These are phyloP conservation scores for Paracentrotus lividus DNA, from an alignment of 53 echinoderm and acorn worm genomes.

Conservation along the genomic window DNA sequence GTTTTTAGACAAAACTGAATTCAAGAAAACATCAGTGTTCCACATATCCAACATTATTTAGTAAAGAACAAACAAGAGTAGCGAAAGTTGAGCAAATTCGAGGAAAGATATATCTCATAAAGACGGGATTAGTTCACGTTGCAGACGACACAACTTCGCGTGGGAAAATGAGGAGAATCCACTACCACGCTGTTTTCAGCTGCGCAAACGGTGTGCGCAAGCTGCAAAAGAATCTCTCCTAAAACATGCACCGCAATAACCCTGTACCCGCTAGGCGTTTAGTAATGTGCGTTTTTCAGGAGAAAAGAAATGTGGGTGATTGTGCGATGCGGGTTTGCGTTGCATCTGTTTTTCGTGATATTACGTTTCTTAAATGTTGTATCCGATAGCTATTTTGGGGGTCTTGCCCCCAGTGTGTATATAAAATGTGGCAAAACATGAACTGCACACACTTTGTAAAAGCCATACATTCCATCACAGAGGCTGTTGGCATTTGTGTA, in stretches of 20 bases:
- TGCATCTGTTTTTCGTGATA: slow-evolving; percentile 1
- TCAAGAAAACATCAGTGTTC: not conserved
- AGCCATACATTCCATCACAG: not conserved
- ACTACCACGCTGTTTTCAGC: not conserved
- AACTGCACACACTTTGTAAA: not conserved
- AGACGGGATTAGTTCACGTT: slow-evolving; percentile 9
- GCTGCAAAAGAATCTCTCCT: slow-evolving; percentile 27
- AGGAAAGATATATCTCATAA: not conserved
- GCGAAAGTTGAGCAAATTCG: not conserved
- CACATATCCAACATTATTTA: not conserved
- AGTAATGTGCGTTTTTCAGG: slow-evolving; percentile 11
- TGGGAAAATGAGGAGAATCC: not conserved
- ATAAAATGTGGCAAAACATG: not conserved
- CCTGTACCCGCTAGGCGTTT: not conserved
- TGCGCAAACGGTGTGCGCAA: slow-evolving; percentile 33
- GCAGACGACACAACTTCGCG: slow-evolving; percentile 37
- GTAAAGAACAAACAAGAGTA: not conserved
- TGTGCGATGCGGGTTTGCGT: slow-evolving; percentile 15
- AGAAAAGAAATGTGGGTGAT: not conserved
- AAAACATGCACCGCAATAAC: not conserved
- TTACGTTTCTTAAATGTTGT: not conserved
- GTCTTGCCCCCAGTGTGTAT: not conserved
- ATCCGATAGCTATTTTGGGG: not conserved
- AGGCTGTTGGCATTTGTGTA: slow-evolving; percentile 5
- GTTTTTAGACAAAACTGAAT: not conserved